Evolutionary conservation across 2,888 invertebrate genomes (phyloP).

Genomic region (Ethmia dodecea): DNA sequence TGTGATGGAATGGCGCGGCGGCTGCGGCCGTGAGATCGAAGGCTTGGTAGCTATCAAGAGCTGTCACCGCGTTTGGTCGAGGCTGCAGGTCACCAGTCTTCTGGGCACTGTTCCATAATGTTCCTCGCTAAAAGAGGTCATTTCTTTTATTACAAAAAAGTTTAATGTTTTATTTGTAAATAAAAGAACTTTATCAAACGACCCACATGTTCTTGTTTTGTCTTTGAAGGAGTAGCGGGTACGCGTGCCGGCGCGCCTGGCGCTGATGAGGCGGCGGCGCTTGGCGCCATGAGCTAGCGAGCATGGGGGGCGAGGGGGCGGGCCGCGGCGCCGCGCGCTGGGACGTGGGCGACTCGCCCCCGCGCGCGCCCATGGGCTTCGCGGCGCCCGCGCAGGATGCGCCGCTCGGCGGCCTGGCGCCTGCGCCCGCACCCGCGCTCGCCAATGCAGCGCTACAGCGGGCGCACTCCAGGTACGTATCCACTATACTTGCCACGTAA

Average conservation of each 20-base stretch:
- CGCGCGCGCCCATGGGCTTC: conserved; percentile 76
- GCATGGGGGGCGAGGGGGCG: conserved; percentile 79
- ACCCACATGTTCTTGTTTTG: too few species aligned
- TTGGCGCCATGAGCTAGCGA: conserved; percentile 71
- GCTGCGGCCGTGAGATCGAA: too few species aligned
- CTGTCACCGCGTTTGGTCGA: too few species aligned
- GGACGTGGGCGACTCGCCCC: conserved; percentile 79
- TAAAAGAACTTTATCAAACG: too few species aligned
- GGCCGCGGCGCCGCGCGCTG: conserved; percentile 80
- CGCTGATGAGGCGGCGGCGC: conserved; percentile 50
- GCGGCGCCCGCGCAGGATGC: conserved; percentile 77
- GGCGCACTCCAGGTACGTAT: conserved; percentile 81
- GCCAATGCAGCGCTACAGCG: conserved; percentile 77
- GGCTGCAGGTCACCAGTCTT: too few species aligned
- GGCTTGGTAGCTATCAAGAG: too few species aligned
- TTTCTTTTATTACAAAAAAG: too few species aligned
- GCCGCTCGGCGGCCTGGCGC: conserved; percentile 71
- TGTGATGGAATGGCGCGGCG: too few species aligned
- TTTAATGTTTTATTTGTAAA: too few species aligned
- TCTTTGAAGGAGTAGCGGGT: neutral
- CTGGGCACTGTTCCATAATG: too few species aligned
- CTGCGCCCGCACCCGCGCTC: conserved; percentile 49
- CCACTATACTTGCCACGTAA: too few species aligned
- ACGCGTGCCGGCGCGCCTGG: neutral
- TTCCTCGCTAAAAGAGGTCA: too few species aligned